These are phyloP conservation scores for Drosophila grimshawi DNA, from an alignment of 1,140 invertebrate genomes.

Conservation along the genomic window DNA sequence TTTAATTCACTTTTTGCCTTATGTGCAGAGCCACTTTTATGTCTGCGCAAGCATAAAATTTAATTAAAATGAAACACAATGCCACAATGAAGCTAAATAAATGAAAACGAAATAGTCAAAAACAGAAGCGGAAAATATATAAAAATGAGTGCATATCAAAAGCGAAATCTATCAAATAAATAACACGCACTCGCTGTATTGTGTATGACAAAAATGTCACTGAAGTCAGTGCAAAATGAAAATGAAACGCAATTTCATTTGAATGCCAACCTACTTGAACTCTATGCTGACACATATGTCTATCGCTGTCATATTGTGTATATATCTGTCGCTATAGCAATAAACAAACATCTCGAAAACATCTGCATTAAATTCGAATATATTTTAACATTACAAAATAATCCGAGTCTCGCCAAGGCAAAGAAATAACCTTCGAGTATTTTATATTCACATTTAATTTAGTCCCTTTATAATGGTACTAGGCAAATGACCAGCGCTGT, in stretches of 20 bases:
- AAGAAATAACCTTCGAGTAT: too few relatives aligned
- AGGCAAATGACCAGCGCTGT: conserved; percentile 11
- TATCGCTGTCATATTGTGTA: background rate
- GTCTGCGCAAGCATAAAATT: conserved; percentile 49
- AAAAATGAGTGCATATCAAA: background rate
- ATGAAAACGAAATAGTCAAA: conserved; percentile 14
- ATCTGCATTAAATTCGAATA: background rate
- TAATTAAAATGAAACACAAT: conserved; percentile 49
- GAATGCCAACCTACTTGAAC: conserved; percentile 31
- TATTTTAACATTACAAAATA: too few relatives aligned
- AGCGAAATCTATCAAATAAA: conserved; percentile 19
- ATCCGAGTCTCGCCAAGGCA: too few relatives aligned
- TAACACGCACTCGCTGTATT: conserved; percentile 58
- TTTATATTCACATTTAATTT: too few relatives aligned
- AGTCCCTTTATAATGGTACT: too few relatives aligned
- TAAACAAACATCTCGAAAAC: background rate
- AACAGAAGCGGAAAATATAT: background rate
- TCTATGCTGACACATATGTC: conserved; percentile 9
- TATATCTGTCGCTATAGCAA: background rate
- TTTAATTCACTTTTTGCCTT: conserved; percentile 48
- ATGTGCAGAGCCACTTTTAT: conserved; percentile 29
- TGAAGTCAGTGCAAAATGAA: conserved; percentile 24
- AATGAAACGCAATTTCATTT: conserved; percentile 27
- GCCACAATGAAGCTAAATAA: conserved; percentile 30
- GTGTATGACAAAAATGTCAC: conserved; percentile 6